A percentile compares a stretch with the other conserved stretches of the same genome.
These are phyloP conservation scores for Resseliella maxima DNA, from an alignment of 2,888 invertebrate genomes.

Conservation along the genomic window DNA sequence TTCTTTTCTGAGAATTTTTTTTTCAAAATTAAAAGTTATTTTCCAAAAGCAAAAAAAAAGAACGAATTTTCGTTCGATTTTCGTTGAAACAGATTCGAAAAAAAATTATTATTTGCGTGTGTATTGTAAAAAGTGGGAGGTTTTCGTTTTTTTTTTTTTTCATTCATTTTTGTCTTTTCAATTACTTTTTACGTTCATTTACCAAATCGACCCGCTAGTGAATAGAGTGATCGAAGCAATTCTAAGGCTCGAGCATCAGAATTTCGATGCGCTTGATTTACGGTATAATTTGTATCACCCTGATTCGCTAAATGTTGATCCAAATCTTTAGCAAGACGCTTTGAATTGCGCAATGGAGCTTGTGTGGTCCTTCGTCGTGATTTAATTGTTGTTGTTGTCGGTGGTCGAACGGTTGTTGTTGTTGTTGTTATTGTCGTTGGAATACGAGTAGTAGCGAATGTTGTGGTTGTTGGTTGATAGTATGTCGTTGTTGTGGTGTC, in stretches of 20 bases:
- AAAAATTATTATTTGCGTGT: not conserved
- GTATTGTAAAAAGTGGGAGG: not conserved
- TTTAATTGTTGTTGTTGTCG: constrained; percentile 60
- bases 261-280: constrained; percentile 69
- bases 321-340: constrained; percentile 59
- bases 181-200: constrained; percentile 65
- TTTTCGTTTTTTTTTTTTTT: not conserved
- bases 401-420: constrained; percentile 65
- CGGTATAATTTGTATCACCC: constrained; percentile 62
- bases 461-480: constrained; percentile 62
- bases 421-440: constrained; percentile 65
- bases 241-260: constrained; percentile 85
- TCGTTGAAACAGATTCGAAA: not conserved
- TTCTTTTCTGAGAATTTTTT: too few relatives aligned
- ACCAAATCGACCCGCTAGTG: constrained; percentile 86
- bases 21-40: too few relatives aligned
- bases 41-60: too few relatives aligned
- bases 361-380: constrained; percentile 62
- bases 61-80: too few relatives aligned
- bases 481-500: constrained; percentile 60
- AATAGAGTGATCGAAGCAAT: constrained; percentile 83
- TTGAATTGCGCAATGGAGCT: constrained; percentile 59
- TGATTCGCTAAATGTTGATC: constrained; percentile 61
- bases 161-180: not conserved
- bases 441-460: constrained; percentile 63